Evolutionary conservation across 2,113 vertebrate species (phyloP), one percentile per base, ranked within the genome.

Genomic region (Colius striatus): DNA sequence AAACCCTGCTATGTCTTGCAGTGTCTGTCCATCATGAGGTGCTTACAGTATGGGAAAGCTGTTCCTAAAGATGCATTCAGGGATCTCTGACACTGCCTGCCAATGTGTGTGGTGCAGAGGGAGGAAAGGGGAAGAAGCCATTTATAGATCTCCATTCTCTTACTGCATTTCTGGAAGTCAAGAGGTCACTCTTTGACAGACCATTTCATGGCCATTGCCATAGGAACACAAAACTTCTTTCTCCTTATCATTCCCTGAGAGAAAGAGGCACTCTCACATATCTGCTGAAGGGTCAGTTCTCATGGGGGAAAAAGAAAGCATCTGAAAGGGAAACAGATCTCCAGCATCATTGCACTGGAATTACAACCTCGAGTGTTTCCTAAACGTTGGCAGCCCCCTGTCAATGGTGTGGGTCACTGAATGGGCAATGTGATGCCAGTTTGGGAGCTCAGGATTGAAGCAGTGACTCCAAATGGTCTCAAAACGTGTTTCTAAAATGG

Each of bases 1-100:
- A 22, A 79, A 48, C 20, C 25, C 32, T 36, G 5, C 16, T 15
- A 0, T 29, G 21, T 13, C 38, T 43, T 7, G 4, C 27, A 14
- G 12, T 0, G 3, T 43, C 62, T 2, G 1, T 16, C 22, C 3
- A 2, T 48, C 50, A 2, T 0, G 5, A 2, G 2, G 10, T 21
- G 4, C 63, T 45, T n/a, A 3, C n/a, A 20, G 8, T 8, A 15
- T 9, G 29, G n/a, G 27, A 53, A 91, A 67, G 41, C 13, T 55
- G 5, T 13, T 65, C 21, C 58, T 66, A 25, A 51, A 57, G 29
- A 13, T 7, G 29, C 0, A 0, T 30, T 18, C 22, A 10, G 30
- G 45, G 20, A 22, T 34, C 54, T 51, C 68, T 57, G 58, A 11
- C 11, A 13, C 18, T 48, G 11, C 18, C 26, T 25, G 9, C 19